Conservation (phyloP, 2,797 vertebrate genomes). For the Pangasius djambal region DNA sequence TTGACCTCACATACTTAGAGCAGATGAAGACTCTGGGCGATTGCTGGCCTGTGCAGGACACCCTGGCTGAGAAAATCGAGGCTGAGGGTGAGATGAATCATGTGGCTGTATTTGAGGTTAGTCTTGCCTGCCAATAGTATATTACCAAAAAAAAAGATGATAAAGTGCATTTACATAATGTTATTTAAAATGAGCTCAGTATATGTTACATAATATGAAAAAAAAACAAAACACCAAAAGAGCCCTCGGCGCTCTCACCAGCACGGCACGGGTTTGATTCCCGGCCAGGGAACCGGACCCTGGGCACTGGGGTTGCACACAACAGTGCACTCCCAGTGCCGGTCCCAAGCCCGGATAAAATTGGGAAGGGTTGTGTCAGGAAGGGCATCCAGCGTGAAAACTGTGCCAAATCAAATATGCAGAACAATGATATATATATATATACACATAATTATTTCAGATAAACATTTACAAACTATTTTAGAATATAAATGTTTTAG, state of each 20-base stretch:
- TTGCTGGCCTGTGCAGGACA: conserved; percentile 69
- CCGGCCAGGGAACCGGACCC: no score
- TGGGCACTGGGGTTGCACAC: no score
- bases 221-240: neutral
- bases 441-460: neutral
- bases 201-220: neutral
- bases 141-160: neutral
- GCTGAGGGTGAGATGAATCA: conserved; percentile 75
- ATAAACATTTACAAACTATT: neutral
- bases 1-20: conserved; percentile 78
- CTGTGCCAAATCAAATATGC: no score
- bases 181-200: neutral
- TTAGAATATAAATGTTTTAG: neutral
- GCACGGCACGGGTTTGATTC: no score
- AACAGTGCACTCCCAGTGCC: no score
- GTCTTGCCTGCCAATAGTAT: conserved; percentile 36
- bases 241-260: no score
- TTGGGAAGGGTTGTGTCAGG: no score
- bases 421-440: no score
- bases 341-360: no score
- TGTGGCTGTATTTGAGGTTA: conserved; percentile 85
- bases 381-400: no score
- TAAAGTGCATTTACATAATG: neutral
- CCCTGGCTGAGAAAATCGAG: conserved; percentile 81
- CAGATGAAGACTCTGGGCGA: conserved; percentile 67